Evolutionary conservation across 2,797 vertebrate genomes (phyloP), one percentile per base, ranked within the genome.

Genomic region (Moxostoma hubbsi): DNA sequence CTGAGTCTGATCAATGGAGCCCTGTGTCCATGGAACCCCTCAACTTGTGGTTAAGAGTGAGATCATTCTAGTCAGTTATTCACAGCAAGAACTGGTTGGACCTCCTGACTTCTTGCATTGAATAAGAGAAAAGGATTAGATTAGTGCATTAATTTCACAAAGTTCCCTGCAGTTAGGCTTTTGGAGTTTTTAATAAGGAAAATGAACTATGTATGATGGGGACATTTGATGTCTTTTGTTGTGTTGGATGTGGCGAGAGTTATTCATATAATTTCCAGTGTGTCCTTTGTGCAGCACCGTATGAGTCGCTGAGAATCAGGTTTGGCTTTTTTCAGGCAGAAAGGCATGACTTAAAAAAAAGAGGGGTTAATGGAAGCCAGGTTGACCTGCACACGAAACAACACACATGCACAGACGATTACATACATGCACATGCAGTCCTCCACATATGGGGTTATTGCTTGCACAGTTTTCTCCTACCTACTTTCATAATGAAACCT

Each of bases 321-420:
- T 87, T 86, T 82, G 64, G 81, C 85, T 89, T 87, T 80, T 87
- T 79, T 76, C 85, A 85, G 84, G 67, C 45, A 80, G 36, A 79
- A 82, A 58, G 85, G 85, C 75, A 46, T 74, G 83, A 86, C 88
- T 90, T 90, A 78, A 85, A 84, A 55, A 62, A 81, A 61, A 72
- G 72, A 18, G 71, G 64, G 70, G 71, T 82, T 87, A 90, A 89
- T 87, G 84, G 74, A 85, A 74, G 62, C 83, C 87, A 84, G 86
- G 82, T 87, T 89, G 80, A 61, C 77, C 80, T 13, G 8, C 4
- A 13, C 36, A 7, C 46, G 11, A 18, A 45, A 59, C 12, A 16
- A 50, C 70, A 53, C 58, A 18, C 59, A 53, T 55, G 54, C 49
- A 24, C 49, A 15, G 49, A 64, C 7, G n/a, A 61, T 63, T 65